Evolutionary conservation across 2,797 vertebrate genomes (phyloP).

Genomic region (Pitangus sulphuratus): DNA sequence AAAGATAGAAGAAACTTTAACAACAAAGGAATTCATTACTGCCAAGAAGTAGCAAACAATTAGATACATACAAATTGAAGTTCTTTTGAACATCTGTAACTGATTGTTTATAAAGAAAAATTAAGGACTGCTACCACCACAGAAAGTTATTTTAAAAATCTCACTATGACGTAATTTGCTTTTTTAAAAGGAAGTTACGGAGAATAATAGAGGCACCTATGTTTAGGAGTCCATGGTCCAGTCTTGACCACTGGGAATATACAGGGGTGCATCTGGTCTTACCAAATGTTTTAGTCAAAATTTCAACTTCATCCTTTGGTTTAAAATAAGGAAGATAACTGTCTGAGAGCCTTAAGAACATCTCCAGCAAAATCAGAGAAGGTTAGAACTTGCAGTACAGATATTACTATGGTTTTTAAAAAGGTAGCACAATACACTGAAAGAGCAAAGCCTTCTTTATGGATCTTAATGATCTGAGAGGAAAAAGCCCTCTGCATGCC

Average conservation of each 20-base stretch:
- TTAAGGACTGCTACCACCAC: not conserved
- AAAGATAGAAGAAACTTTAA: not conserved
- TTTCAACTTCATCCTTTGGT: not conserved
- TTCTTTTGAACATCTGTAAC: not conserved
- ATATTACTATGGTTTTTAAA: not conserved
- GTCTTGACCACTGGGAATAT: not conserved
- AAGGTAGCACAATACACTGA: not conserved
- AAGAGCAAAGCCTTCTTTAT: not conserved
- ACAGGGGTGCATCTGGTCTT: not conserved
- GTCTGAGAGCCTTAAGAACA: not conserved
- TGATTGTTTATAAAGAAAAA: not conserved
- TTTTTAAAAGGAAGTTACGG: not conserved
- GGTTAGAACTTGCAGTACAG: not conserved
- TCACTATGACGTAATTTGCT: not conserved
- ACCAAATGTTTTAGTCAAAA: not conserved
- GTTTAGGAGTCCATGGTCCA: not conserved
- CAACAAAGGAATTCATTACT: not conserved
- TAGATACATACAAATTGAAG: not conserved
- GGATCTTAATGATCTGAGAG: not conserved
- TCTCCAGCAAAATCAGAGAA: not conserved
- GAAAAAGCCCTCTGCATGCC: not conserved
- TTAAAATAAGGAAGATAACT: not conserved
- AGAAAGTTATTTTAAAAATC: not conserved
- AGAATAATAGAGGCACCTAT: not conserved
- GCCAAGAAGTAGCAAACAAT: not conserved